Base-by-base conservation (phyloP, 23 tunicate genomes). In the Phallusia fumigata region DNA sequence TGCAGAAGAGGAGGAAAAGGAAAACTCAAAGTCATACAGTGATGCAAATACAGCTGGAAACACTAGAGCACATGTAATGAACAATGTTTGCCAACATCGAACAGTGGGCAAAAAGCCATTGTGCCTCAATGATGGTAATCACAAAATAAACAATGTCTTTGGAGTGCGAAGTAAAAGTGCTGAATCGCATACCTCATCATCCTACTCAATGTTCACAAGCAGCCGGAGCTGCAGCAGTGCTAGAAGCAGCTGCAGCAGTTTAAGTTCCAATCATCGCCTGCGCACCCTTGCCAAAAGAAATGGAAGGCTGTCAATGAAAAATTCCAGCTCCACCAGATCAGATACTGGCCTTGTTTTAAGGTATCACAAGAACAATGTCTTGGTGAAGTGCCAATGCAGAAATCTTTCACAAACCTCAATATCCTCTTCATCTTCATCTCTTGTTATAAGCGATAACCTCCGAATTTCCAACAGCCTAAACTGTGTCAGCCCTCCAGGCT, bases 321-420 rank as follows among this genome's bases (percentile, higher is more conserved):
- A 91, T 79, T 86, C 87, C 49, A 83, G 96, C 65, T 91, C 96
- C 0, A 91, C 96, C 18, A 79, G 86, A 40, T 86, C 90, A 44
- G 96, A 91, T 77, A 91, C 96, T 6, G 87, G 96, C 26, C 86
- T 91, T 36, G 96, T 91, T 16, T 64, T 91, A 47, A 79, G 96
- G 2, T 81, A 82, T 53, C 90, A 86, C 64, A 76, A 53, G 73
- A 78, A 81, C 51, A 79, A 85, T 49, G 21, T 45, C 15, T 73
- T 79, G 35, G 33, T 52, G 33, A 32, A 53, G 22, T 31, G 40
- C 24, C 6, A 30, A 15, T 40, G 80, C n/a, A 52, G 75, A 74
- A 34, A 45, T 45, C 35, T 76, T 47, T 79, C 80, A 53, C 75
- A 75, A 24, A 21, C 87, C 64, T 79, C 77, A 44, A 28, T 36